Base-by-base conservation (phyloP, 2,888 invertebrate genomes). In the Schrankia costaestrigalis region DNA sequence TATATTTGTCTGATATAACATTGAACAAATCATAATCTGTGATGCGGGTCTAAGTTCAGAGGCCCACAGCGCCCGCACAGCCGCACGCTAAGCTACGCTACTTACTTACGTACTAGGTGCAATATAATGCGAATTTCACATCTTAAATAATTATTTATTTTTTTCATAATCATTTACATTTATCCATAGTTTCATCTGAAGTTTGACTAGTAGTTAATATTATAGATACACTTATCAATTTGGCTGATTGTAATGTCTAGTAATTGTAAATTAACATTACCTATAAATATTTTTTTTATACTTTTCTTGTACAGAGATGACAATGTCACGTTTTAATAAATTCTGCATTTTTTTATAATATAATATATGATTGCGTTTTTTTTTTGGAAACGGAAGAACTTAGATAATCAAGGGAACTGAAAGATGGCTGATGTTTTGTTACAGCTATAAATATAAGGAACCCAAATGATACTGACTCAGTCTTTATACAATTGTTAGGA, bases 51-150 rank as follows among this genome's bases (percentile, higher is more conserved):
- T n/a, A n/a, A n/a, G n/a, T n/a, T n/a, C n/a, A n/a, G n/a, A 13
- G n/a, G 31, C 55, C 21, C 66, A 59, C 49, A n/a, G 56, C 61
- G 71, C 67, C 73, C 71, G 64, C 40, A 49, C 58, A 74, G 61
- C 58, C 63, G 19, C 44, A 41, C 66, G 69, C 74, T 68, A 44
- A 54, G 41, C 79, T 83, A 84, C 75, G 56, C 79, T 78, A 81
- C 75, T 62, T 68, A 43, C 79, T 84, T 82, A 84, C 46, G 50
- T 58, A 28, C 81, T 85, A 85, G 71, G 85, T 86, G 85, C 85
- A 80, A 74, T 82, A 81, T 74, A 77, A 78, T 79, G 78, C 78
- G 63, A 72, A 73, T 74, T 57, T 66, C 62, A 66, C 63, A 54
- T 71, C 57, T 72, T 72, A 72, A 34, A 55, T 59, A 62, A 45